Conservation (phyloP, 2,888 invertebrate genomes). For the Hyppa rectilinea region DNA sequence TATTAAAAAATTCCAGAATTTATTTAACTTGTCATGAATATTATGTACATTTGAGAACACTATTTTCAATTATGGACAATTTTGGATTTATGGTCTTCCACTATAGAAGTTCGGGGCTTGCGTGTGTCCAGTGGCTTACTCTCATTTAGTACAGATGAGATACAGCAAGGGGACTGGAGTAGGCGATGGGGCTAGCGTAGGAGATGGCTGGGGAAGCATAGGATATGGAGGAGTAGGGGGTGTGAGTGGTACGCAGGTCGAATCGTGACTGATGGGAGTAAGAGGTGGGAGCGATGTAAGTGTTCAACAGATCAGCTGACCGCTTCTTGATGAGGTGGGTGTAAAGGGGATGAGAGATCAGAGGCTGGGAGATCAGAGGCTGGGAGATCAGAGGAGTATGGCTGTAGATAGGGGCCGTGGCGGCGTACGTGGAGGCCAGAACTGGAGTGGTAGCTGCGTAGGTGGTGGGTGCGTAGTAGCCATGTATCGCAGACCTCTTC, state of each 20-base stretch:
- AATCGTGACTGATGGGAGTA: constrained; percentile 70
- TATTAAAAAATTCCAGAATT: constrained; percentile 37
- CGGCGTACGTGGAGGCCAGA: constrained; percentile 73
- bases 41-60: constrained; percentile 46
- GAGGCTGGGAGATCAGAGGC: constrained; percentile 73
- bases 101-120: background rate
- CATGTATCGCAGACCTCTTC: constrained; percentile 75
- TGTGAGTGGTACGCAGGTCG: constrained; percentile 66
- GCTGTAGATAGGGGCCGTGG: constrained; percentile 70
- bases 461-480: constrained; percentile 66
- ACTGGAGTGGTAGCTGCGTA: constrained; percentile 72
- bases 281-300: constrained; percentile 56
- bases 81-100: constrained; percentile 48
- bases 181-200: constrained; percentile 53
- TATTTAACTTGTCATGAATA: constrained; percentile 43
- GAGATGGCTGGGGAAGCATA: constrained; percentile 58
- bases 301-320: constrained; percentile 39
- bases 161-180: constrained; percentile 37
- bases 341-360: constrained; percentile 71
- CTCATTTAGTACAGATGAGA: constrained; percentile 49
- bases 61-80: constrained; percentile 48
- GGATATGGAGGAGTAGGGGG: constrained; percentile 64
- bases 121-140: background rate
- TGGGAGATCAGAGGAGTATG: constrained; percentile 75
- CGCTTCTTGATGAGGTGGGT: constrained; percentile 60